A percentile compares a stretch with the other conserved stretches of the same genome.
Evolutionary conservation across 92 coral and sea anemone genomes (phyloP).

Genomic region (Chrysogorgia sp.): DNA sequence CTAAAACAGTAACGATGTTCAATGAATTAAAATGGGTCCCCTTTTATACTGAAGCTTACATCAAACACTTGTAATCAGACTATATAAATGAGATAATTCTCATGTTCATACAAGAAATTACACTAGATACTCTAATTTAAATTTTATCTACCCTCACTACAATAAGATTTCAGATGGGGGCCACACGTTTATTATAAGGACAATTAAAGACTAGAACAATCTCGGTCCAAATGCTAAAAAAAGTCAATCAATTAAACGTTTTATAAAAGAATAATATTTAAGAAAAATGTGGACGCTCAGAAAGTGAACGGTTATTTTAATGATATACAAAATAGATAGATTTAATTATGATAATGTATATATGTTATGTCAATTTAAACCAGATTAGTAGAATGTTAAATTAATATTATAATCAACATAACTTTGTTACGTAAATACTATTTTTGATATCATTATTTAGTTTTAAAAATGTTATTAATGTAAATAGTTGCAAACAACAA

Average conservation of each 20-base stretch:
- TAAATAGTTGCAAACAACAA: too few species aligned
- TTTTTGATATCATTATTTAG: too few species aligned
- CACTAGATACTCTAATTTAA: not conserved
- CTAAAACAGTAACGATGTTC: slow-evolving; percentile 12
- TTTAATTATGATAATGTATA: too few species aligned
- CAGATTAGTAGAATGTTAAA: too few species aligned
- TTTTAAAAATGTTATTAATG: too few species aligned
- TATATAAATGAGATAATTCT: slow-evolving; percentile 6
- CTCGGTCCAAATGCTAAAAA: not conserved
- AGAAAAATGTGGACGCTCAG: too few species aligned
- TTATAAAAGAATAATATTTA: too few species aligned
- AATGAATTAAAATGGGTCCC: slow-evolving; percentile 45
- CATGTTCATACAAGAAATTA: slow-evolving; percentile 13
- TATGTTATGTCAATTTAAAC: too few species aligned
- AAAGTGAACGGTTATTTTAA: too few species aligned
- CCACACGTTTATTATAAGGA: slow-evolving; percentile 42
- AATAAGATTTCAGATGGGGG: slow-evolving; percentile 44
- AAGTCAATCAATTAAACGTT: not conserved
- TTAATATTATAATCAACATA: too few species aligned
- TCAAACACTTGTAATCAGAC: slow-evolving; percentile 4
- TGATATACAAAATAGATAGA: too few species aligned
- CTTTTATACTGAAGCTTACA: slow-evolving; percentile 42
- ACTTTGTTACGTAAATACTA: too few species aligned
- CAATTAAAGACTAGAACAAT: slow-evolving; percentile 43
- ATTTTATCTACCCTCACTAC: slow-evolving; percentile 29